Percentiles rank a stretch among this genome's conserved stretches.
Conservation (phyloP, 2,113 vertebrate genomes). For the Xenopus tropicalis region UCB_Xtro_10.0 CM004444.2:112262501-112263000, state of each 20-base stretch:
- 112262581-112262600: background rate
- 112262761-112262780: conserved; percentile 26
- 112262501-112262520: too few relatives aligned
- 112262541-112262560: background rate
- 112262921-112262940: too few relatives aligned
- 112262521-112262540: background rate
- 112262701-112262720: conserved; percentile 2
- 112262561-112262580: background rate
- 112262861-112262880: too few relatives aligned
- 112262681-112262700: background rate
- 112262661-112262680: background rate
- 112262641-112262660: background rate
- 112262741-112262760: background rate
- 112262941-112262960: too few relatives aligned
- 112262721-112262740: conserved; percentile 34
- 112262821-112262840: too few relatives aligned
- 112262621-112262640: conserved; percentile 10
- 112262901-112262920: too few relatives aligned
- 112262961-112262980: too few relatives aligned
- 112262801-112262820: background rate
- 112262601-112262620: conserved; percentile 15
- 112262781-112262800: conserved; percentile 23
- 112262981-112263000: too few relatives aligned
- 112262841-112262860: too few relatives aligned
- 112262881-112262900: too few relatives aligned